These are phyloP conservation scores for Xiphias gladius DNA, from an alignment of 2,113 vertebrate species.

Conservation along the genomic window DNA sequence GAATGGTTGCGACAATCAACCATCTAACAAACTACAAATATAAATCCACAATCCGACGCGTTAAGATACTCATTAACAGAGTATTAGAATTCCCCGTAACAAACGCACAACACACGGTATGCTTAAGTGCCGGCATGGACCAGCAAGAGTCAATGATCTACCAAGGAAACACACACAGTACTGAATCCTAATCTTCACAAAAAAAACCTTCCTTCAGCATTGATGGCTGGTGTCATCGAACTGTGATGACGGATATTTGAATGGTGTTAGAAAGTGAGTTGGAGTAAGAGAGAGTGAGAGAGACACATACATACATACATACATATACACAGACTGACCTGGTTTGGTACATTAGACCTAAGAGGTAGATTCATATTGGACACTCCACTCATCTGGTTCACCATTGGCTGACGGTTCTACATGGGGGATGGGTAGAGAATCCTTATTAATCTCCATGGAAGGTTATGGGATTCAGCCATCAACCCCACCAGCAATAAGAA, in stretches of 20 bases:
- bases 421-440: not conserved
- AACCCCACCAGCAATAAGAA: not conserved
- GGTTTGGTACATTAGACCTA: conserved; percentile 92
- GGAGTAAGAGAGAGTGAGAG: not conserved
- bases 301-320: not conserved
- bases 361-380: conserved; percentile 96
- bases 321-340: conserved; percentile 86
- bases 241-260: no score
- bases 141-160: no score
- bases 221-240: no score
- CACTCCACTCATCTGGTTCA: conserved; percentile 93
- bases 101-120: not conserved
- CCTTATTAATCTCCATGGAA: not conserved
- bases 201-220: no score
- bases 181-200: no score
- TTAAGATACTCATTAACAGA: no score
- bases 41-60: no score
- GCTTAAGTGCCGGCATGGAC: no score
- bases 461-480: not conserved
- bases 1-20: no score
- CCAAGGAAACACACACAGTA: no score
- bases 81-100: not conserved
- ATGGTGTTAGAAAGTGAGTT: not conserved
- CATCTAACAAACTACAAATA: no score
- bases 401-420: conserved; percentile 96